Percentiles rank a stretch among this genome's conserved stretches.
phyloP scores from a whole-genome alignment of 1,140 invertebrate genomes.

The Hyles euphorbiae region DNA sequence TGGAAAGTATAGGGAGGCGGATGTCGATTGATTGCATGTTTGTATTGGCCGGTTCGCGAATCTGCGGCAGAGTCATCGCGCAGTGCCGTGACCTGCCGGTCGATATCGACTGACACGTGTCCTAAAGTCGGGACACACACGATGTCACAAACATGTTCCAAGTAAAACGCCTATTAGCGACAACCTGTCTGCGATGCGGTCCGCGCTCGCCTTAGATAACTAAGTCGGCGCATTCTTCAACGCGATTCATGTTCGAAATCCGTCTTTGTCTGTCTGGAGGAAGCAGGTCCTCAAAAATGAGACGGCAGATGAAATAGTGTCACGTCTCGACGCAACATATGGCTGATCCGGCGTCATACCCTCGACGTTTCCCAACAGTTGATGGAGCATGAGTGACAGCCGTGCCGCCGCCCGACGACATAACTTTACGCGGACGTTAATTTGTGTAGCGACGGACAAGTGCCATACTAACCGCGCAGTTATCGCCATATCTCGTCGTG shows the following conservation, averaged over 20 bases:
- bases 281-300: conserved; percentile 49
- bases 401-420: conserved; percentile 41
- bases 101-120: conserved; percentile 54
- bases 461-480: conserved; percentile 41
- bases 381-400: conserved; percentile 75
- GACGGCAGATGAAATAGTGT: conserved; percentile 60
- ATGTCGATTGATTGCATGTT: conserved; percentile 48
- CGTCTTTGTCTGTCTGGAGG: conserved; percentile 55
- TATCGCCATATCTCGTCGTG: conserved; percentile 57
- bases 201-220: conserved; percentile 48
- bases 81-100: conserved; percentile 35
- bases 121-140: conserved; percentile 52
- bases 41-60: conserved; percentile 43
- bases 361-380: conserved; percentile 67
- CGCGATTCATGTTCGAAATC: conserved; percentile 37
- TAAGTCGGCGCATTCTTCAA: conserved; percentile 50
- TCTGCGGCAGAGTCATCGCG: conserved; percentile 39
- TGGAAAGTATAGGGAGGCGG: conserved; percentile 32
- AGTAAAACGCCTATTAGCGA: conserved; percentile 66
- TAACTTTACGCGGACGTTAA: conserved; percentile 68
- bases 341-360: conserved; percentile 70
- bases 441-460: conserved; percentile 53
- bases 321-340: conserved; percentile 63
- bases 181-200: conserved; percentile 57
- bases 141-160: conserved; percentile 57